phyloP scores from a whole-genome alignment of 2,888 invertebrate species.

The Drosophila limbata region DNA sequence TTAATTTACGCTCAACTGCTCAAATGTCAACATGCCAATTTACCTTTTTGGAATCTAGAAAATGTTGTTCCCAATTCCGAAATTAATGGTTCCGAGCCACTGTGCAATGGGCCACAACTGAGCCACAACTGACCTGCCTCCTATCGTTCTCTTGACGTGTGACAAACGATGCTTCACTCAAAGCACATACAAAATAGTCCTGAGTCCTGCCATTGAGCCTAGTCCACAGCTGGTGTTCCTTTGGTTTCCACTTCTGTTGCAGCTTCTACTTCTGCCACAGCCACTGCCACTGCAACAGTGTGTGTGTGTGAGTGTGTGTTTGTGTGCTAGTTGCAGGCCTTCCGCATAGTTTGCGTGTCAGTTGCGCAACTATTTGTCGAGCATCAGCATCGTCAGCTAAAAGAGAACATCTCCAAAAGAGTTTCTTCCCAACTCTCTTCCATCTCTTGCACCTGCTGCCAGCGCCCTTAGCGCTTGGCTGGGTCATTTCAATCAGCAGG shows the following conservation, averaged over 20 bases:
- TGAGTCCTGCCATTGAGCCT: constrained; percentile 43
- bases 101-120: constrained; percentile 23
- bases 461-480: constrained; percentile 2
- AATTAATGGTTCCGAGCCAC: constrained; percentile 23
- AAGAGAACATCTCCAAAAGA: constrained; percentile 19
- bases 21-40: constrained; percentile 16
- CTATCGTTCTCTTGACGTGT: constrained; percentile 54
- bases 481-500: constrained; percentile 51
- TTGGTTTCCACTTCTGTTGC: constrained; percentile 9
- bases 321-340: constrained; percentile 61
- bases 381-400: constrained; percentile 37
- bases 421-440: constrained; percentile 27
- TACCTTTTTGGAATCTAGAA: constrained; percentile 4
- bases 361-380: constrained; percentile 76
- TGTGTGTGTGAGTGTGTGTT: constrained; percentile 15
- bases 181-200: constrained; percentile 58
- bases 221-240: constrained; percentile 21
- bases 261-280: constrained; percentile 2
- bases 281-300: constrained; percentile 5
- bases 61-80: constrained; percentile 8
- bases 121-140: constrained; percentile 15
- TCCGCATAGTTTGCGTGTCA: constrained; percentile 66
- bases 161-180: constrained; percentile 74
- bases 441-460: constrained; percentile 24
- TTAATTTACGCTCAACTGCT: background rate